A percentile compares a stretch with the other conserved stretches of the same genome.
These are phyloP conservation scores for Pao palembangensis DNA, from an alignment of 2,113 vertebrate genomes.

Conservation along the genomic window DNA sequence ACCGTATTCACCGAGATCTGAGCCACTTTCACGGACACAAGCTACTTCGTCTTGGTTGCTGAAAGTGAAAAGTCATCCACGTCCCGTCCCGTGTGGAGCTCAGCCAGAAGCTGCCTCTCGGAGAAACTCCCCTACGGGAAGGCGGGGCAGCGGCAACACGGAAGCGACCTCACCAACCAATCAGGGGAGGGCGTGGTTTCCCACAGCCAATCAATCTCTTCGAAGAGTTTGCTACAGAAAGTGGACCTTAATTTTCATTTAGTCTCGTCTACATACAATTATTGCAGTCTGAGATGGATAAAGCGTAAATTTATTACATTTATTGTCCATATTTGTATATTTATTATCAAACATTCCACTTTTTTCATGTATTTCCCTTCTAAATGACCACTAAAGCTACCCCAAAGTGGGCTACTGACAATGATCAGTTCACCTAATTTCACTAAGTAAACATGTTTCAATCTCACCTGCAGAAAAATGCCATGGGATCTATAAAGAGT, in stretches of 20 bases:
- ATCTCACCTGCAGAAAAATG: constrained; percentile 30
- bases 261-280: too few relatives aligned
- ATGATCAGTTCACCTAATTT: constrained; percentile 3
- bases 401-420: constrained; percentile 9
- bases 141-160: constrained; percentile 20
- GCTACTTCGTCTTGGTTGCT: too few relatives aligned
- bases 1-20: too few relatives aligned
- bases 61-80: constrained; percentile 3
- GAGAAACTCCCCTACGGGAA: constrained; percentile 8
- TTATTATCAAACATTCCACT: too few relatives aligned
- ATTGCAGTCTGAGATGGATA: too few relatives aligned
- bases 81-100: background rate
- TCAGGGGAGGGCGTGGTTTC: constrained; percentile 18
- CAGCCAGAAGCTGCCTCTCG: constrained; percentile 6
- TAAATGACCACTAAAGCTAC: background rate
- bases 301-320: too few relatives aligned
- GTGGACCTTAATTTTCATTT: background rate
- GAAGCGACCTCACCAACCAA: constrained; percentile 38
- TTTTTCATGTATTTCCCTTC: background rate
- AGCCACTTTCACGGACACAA: too few relatives aligned
- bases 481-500: background rate
- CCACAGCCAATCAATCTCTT: constrained; percentile 43
- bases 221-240: background rate
- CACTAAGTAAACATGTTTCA: background rate
- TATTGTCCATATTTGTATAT: too few relatives aligned